Conservation (phyloP, 2,888 invertebrate genomes). For the Drosophila algonquin region DNA sequence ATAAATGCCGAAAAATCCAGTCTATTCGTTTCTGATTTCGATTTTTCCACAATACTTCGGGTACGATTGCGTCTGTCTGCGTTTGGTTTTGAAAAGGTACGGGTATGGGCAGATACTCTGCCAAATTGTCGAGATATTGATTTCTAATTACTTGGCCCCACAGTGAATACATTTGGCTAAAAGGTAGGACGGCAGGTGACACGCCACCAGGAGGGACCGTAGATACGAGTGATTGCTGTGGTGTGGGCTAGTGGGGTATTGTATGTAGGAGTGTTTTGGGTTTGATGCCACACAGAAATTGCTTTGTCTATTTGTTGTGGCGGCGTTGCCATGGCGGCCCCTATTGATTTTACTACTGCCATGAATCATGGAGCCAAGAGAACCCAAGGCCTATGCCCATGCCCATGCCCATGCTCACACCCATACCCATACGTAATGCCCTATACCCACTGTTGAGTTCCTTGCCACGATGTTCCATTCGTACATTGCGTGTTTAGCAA, state of each 20-base stretch:
- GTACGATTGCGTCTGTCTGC: background rate
- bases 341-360: conserved; percentile 73
- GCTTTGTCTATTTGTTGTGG: conserved; percentile 67
- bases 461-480: conserved; percentile 26
- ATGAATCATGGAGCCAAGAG: conserved; percentile 64
- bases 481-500: conserved; percentile 72
- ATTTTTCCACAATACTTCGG: conserved; percentile 14
- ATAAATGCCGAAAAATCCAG: conserved; percentile 7
- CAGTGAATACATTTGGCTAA: conserved; percentile 54
- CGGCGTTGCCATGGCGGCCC: conserved; percentile 70
- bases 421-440: conserved; percentile 5
- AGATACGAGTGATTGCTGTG: background rate
- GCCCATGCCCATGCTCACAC: conserved; percentile 28
- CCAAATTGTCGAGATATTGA: conserved; percentile 67
- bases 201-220: background rate
- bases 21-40: conserved; percentile 23
- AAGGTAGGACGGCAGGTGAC: conserved; percentile 55
- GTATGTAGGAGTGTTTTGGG: conserved; percentile 20
- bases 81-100: conserved; percentile 1
- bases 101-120: conserved; percentile 29
- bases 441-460: background rate
- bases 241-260: background rate
- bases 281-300: conserved; percentile 8
- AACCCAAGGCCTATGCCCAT: conserved; percentile 20
- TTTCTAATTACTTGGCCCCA: conserved; percentile 67